Evolutionary conservation across 2,888 invertebrate species (phyloP).

Genomic region (Lamellibrachia satsuma): DNA sequence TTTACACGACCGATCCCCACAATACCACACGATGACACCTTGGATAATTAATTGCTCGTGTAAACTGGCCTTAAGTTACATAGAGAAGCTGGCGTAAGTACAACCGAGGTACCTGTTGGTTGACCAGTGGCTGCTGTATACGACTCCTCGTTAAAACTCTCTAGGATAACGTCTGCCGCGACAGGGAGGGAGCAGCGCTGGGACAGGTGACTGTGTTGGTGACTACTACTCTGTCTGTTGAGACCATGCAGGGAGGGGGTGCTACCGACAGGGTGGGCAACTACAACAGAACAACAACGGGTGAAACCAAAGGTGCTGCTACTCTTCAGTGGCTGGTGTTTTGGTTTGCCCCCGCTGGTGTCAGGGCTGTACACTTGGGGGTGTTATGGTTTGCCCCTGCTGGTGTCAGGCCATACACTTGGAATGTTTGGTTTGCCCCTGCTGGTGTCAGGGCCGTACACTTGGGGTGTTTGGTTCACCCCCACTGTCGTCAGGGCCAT

Average conservation of each 20-base stretch:
- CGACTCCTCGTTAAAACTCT: conserved; percentile 17
- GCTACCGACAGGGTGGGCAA: conserved; percentile 25
- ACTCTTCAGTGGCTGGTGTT: too few species aligned
- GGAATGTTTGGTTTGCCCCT: too few species aligned
- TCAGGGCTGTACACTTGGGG: too few species aligned
- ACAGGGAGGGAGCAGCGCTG: conserved; percentile 47
- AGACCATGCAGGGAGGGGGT: conserved; percentile 44
- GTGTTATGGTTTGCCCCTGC: too few species aligned
- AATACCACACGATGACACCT: too few species aligned
- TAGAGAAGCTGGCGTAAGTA: background rate
- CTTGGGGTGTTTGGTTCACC: too few species aligned
- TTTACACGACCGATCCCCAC: too few species aligned
- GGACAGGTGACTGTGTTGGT: conserved; percentile 48
- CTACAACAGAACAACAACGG: conserved; percentile 28
- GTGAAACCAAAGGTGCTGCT: background rate
- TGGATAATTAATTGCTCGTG: too few species aligned
- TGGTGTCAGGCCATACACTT: too few species aligned
- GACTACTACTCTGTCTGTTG: conserved; percentile 55
- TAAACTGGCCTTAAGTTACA: too few species aligned
- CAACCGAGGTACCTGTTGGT: background rate
- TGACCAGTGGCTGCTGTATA: background rate
- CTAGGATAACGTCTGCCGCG: conserved; percentile 8
- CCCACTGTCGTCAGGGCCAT: too few species aligned
- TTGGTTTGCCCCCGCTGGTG: background rate
- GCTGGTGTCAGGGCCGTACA: too few species aligned